A percentile compares a stretch with the other conserved stretches of the same genome.
These are phyloP conservation scores for Vireo altiloquus DNA, from an alignment of 2,113 vertebrate species.

Conservation along the genomic window DNA sequence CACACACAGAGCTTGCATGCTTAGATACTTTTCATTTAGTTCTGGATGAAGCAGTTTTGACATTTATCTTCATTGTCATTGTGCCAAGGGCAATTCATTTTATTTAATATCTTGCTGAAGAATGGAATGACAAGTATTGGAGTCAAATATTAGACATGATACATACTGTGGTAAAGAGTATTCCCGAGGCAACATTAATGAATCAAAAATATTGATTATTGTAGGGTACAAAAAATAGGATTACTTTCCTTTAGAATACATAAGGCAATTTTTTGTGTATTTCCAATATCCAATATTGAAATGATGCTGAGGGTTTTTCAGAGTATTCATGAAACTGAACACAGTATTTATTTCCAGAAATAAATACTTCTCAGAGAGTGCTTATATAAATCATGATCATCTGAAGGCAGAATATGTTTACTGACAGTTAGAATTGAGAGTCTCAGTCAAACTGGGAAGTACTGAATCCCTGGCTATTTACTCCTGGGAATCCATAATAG, in stretches of 20 bases:
- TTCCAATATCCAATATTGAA: neutral
- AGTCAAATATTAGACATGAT: neutral
- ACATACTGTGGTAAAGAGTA: neutral
- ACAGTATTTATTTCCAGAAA: neutral
- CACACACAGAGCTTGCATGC: neutral
- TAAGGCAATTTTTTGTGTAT: neutral
- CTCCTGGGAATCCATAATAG: neutral
- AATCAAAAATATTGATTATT: neutral
- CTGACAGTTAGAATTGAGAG: neutral
- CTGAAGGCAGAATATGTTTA: neutral
- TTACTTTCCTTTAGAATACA: neutral
- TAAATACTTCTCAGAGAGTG: neutral
- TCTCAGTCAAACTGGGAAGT: neutral
- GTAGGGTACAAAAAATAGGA: neutral
- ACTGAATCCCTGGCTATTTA: neutral
- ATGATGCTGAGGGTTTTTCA: neutral
- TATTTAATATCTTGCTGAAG: neutral
- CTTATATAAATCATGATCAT: neutral
- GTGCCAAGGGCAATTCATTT: neutral
- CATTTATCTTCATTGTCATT: neutral
- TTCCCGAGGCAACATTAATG: neutral
- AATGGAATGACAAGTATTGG: neutral
- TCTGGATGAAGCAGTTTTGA: neutral
- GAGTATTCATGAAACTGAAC: neutral
- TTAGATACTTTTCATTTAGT: neutral